Evolutionary conservation across 1,140 invertebrate species (phyloP).

Genomic region (Sitodiplosis mosellana): DNA sequence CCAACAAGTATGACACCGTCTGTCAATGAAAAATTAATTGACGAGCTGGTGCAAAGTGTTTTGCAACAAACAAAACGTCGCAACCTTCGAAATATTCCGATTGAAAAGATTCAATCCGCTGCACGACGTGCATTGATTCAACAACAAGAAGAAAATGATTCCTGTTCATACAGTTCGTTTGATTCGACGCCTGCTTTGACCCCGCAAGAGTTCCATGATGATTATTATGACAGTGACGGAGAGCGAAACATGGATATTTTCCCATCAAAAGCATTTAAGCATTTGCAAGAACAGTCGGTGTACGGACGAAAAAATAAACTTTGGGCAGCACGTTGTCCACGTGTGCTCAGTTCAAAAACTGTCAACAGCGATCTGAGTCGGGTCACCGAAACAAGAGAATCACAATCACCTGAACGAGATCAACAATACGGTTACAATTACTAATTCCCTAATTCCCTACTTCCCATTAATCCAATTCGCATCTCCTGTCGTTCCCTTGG

Average conservation of each 20-base stretch:
- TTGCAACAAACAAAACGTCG: conserved; percentile 30
- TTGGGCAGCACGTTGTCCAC: conserved; percentile 29
- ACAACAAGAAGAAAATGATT: conserved; percentile 26
- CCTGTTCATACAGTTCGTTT: conserved; percentile 21
- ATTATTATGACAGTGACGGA: conserved; percentile 41
- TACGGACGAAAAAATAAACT: conserved; percentile 17
- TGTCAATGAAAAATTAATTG: conserved; percentile 32
- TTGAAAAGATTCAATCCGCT: conserved; percentile 34
- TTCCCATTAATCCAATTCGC: neutral
- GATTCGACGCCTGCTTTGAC: conserved; percentile 25
- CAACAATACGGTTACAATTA: conserved; percentile 3
- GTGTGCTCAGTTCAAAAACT: conserved; percentile 34
- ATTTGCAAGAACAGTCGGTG: conserved; percentile 23
- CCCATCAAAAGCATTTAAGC: conserved; percentile 31
- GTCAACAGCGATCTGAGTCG: conserved; percentile 27
- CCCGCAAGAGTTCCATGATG: conserved; percentile 24
- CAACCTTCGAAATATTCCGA: conserved; percentile 30
- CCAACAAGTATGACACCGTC: conserved; percentile 22
- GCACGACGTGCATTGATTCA: conserved; percentile 27
- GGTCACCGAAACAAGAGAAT: conserved; percentile 12
- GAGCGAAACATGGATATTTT: conserved; percentile 24
- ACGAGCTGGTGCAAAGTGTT: conserved; percentile 35
- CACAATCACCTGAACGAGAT: conserved; percentile 14
- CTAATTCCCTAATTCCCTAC: neutral
- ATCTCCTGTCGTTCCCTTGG: neutral